phyloP scores from a whole-genome alignment of 2,113 vertebrate species.

The Tapirus terrestris region DNA sequence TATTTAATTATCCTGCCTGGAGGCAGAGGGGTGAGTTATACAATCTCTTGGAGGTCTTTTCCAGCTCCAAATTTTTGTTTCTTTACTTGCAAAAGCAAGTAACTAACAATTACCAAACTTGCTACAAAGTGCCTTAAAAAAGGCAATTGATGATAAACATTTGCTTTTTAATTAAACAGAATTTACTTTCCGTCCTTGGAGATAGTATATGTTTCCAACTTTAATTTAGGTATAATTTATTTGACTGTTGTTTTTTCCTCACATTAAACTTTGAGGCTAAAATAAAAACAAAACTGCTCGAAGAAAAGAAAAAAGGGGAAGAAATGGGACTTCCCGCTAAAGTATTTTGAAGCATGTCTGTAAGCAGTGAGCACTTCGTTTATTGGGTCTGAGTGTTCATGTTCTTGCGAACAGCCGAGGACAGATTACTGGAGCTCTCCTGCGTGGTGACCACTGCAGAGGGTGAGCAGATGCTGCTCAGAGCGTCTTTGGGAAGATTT shows the following conservation, averaged over 20 bases:
- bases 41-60: background rate
- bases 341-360: background rate
- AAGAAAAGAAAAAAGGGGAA: background rate
- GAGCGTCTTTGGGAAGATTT: background rate
- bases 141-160: background rate
- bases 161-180: constrained; percentile 24
- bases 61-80: background rate
- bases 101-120: background rate
- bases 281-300: background rate
- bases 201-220: background rate
- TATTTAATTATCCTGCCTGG: background rate
- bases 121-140: background rate
- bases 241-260: background rate
- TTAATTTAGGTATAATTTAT: constrained; percentile 2
- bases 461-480: background rate
- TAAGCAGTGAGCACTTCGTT: background rate
- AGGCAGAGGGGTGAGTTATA: background rate
- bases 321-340: background rate
- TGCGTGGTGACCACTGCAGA: background rate
- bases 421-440: background rate
- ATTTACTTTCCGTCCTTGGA: constrained; percentile 23
- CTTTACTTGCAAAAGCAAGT: background rate
- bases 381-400: constrained; percentile 4
- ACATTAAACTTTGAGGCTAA: background rate
- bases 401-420: background rate